These are phyloP conservation scores for Sigmodon hispidus DNA, from an alignment of 2,113 vertebrate genomes.

Conservation along the genomic window DNA sequence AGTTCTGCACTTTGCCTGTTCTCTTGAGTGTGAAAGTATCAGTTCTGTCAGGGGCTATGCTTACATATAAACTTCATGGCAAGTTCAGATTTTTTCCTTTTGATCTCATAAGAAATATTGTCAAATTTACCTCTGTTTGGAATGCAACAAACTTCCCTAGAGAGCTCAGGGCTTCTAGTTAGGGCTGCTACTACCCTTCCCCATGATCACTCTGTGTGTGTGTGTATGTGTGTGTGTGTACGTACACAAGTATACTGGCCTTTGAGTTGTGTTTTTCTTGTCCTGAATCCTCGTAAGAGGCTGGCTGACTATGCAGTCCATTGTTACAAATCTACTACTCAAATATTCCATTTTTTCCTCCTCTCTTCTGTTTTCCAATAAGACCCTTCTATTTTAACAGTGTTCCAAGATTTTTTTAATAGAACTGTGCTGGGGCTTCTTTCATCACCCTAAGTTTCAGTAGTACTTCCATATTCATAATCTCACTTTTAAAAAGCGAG, in stretches of 20 bases:
- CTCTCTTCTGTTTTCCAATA: not conserved
- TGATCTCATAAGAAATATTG: conserved; percentile 6
- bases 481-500: too few species aligned
- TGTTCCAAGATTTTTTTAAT: not conserved
- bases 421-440: not conserved
- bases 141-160: not conserved
- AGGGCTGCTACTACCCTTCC: not conserved
- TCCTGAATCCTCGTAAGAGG: not conserved
- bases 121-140: not conserved
- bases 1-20: not conserved
- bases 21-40: not conserved
- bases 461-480: not conserved
- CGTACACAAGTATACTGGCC: not conserved
- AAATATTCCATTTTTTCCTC: not conserved
- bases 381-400: conserved; percentile 32
- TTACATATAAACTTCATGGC: not conserved
- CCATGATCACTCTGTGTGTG: not conserved
- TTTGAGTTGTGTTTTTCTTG: not conserved
- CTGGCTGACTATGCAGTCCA: not conserved
- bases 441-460: not conserved
- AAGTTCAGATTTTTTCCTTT: not conserved
- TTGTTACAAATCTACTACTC: not conserved
- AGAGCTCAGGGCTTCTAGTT: not conserved
- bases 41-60: not conserved
- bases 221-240: not conserved